Base-by-base conservation (phyloP, 2,113 vertebrate genomes). In the Entelurus aequoreus region DNA sequence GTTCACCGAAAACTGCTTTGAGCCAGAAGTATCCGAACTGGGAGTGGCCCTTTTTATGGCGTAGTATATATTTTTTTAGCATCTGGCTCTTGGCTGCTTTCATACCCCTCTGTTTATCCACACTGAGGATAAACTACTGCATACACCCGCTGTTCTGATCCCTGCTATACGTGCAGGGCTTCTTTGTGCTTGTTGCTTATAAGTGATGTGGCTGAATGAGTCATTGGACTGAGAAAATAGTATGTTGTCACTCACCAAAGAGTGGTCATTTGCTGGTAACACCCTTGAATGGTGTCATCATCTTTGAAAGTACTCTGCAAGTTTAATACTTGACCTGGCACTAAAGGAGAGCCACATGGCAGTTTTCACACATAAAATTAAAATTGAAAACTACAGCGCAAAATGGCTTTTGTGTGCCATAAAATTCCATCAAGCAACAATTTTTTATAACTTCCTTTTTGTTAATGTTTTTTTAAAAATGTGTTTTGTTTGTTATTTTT, bases 141-240 rank as follows among this genome's bases (percentile, higher is more conserved):
- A n/a, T 5, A 37, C 49, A 63, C 38, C n/a, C 37, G 6, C 57
- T 40, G 46, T 21, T 54, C 36, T 48, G 38, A 46, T 46, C 8
- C 15, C 15, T 52, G 42, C 19, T 35, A 4, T 52, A 60, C 65
- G 60, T 71, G 72, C 59, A 54, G 60, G 56, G 60, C 62, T 2
- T 4, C 15, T 11, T 67, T 66, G 60, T 60, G 36, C 53, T 49
- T 54, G 57, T 49, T 60, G 47, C 62, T 51, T 40, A 4, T 13
- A 51, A 56, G 61, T 35, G 54, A 72, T 15, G 67, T 69, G 66
- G 58, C 73, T 72, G 54, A 48, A 11, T 78, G 80, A 84, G 69
- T 84, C 78, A 87, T 55, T 56, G 64, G 67, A 69, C 61, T 60
- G 66, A 59, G 53, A 68, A 81, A 79, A 71, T 48, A 14, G 44